These are phyloP conservation scores for Zaprionus vittiger DNA, from an alignment of 1,140 invertebrate species.

Conservation along the genomic window DNA sequence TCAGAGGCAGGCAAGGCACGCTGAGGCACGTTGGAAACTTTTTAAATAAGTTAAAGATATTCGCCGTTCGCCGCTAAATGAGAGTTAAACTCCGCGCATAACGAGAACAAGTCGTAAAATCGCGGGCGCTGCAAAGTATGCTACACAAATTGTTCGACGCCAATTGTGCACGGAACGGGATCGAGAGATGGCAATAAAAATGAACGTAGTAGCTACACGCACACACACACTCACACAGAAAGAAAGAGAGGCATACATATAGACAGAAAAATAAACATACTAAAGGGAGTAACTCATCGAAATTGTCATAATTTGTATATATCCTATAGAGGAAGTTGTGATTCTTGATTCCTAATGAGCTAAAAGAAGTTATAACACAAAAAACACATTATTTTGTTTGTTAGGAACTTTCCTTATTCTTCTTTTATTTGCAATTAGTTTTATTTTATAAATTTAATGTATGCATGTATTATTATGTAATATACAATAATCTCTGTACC, in stretches of 20 bases:
- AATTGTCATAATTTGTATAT: constrained; percentile 2
- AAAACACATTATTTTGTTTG: too few species aligned
- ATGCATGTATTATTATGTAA: background rate
- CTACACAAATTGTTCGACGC: constrained; percentile 50
- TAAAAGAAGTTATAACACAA: too few species aligned
- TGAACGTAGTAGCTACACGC: background rate
- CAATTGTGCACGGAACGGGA: constrained; percentile 23
- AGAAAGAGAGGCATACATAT: background rate
- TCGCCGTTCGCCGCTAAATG: background rate
- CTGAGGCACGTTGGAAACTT: constrained; percentile 70
- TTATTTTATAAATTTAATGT: background rate
- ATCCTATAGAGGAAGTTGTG: background rate
- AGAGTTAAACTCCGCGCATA: constrained; percentile 15
- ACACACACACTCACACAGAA: background rate
- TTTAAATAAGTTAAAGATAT: constrained; percentile 67
- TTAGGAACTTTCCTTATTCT: too few species aligned
- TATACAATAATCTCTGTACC: background rate
- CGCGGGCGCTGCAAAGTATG: constrained; percentile 44
- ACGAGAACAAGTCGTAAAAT: constrained; percentile 54
- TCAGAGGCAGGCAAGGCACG: constrained; percentile 21
- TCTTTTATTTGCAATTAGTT: too few species aligned
- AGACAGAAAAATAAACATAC: constrained; percentile 1
- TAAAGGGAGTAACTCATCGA: constrained; percentile 20
- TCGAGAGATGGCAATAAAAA: constrained; percentile 34
- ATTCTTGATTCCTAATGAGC: background rate